These are phyloP conservation scores for Pollachius pollachius DNA, from an alignment of 2,113 vertebrate genomes.

Conservation along the genomic window DNA sequence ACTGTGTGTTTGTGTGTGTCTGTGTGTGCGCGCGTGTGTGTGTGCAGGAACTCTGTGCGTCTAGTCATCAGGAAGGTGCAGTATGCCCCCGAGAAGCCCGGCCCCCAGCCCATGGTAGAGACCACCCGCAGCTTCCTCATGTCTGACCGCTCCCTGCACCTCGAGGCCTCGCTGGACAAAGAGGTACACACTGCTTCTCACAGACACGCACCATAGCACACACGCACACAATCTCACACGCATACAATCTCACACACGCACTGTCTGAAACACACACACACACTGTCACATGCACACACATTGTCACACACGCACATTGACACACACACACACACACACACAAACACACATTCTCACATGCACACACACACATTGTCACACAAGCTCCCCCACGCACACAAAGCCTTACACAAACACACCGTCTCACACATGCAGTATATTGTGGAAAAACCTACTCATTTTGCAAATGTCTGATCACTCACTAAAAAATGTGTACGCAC, in stretches of 20 bases:
- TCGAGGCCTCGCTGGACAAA: constrained; percentile 89
- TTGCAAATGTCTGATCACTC: no score
- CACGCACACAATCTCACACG: neutral
- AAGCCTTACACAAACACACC: no score
- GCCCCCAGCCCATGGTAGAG: constrained; percentile 88
- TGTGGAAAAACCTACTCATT: no score
- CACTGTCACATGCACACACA: no score
- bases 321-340: no score
- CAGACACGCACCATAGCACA: neutral
- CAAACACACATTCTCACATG: no score
- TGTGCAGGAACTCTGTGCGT: constrained; percentile 83
- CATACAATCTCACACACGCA: neutral
- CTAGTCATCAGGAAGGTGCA: constrained; percentile 91
- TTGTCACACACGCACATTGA: no score
- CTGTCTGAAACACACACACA: no score
- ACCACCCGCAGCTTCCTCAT: constrained; percentile 89
- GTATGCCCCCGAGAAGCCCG: constrained; percentile 86
- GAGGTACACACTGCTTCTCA: constrained; percentile 61
- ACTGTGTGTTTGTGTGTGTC: neutral
- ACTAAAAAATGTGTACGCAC: no score
- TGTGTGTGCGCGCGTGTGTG: neutral
- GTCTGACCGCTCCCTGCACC: constrained; percentile 87
- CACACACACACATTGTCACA: no score
- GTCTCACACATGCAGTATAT: no score
- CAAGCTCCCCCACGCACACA: no score